These are phyloP conservation scores for Fopius arisanus DNA, from an alignment of 1,140 invertebrate species.

Conservation along the genomic window DNA sequence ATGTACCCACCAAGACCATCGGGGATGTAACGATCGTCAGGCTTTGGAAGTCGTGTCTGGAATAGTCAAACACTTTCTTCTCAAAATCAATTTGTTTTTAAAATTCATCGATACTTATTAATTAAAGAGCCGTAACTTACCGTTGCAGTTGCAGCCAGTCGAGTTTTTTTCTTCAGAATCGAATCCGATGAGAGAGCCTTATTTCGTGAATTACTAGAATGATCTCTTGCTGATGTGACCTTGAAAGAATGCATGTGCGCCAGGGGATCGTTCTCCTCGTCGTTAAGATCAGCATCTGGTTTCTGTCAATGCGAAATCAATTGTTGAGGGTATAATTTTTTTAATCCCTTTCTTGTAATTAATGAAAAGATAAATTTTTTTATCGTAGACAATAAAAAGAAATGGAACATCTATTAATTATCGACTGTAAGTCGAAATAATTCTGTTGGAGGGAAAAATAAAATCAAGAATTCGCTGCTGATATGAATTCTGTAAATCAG, in stretches of 20 bases:
- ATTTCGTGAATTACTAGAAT: neutral
- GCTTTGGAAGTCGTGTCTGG: conserved; percentile 12
- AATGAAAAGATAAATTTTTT: too few species aligned
- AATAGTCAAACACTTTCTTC: neutral
- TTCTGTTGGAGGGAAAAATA: too few species aligned
- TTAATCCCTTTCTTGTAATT: too few species aligned
- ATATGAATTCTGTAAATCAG: neutral
- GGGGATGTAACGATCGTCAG: conserved; percentile 32
- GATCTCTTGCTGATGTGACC: neutral
- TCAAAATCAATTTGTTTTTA: neutral
- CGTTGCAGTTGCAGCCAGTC: neutral
- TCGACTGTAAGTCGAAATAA: too few species aligned
- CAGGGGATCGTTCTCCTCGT: neutral
- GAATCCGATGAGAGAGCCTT: neutral
- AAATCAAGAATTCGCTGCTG: too few species aligned
- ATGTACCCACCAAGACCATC: conserved; percentile 57
- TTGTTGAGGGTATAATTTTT: too few species aligned
- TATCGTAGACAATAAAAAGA: too few species aligned
- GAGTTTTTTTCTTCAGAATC: neutral
- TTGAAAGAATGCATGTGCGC: neutral
- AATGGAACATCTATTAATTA: too few species aligned
- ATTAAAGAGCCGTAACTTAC: neutral
- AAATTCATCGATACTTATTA: neutral
- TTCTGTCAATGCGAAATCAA: too few species aligned
- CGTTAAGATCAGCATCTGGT: neutral